phyloP scores from a whole-genome alignment of 2,797 vertebrate species.

The Pseudocheirus occidentalis region DNA sequence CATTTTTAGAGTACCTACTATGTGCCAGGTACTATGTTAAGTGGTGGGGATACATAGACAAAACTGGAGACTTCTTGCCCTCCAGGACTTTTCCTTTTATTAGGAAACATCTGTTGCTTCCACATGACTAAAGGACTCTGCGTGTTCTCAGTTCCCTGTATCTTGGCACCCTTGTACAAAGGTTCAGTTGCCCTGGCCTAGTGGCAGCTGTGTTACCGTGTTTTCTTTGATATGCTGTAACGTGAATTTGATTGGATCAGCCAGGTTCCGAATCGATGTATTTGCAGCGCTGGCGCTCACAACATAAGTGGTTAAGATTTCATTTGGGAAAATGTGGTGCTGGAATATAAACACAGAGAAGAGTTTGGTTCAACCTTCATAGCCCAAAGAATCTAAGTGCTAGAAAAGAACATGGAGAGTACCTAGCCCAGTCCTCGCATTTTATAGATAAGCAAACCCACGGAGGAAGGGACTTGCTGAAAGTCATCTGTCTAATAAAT shows the following conservation, averaged over 20 bases:
- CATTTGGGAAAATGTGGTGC: slow-evolving; percentile 76
- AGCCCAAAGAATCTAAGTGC: not conserved
- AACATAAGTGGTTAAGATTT: slow-evolving; percentile 87
- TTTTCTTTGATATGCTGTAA: slow-evolving; percentile 85
- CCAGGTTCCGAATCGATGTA: slow-evolving; percentile 84
- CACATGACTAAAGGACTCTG: not conserved
- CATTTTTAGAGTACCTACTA: not conserved
- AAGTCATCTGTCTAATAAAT: not conserved
- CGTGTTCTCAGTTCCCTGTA: not conserved
- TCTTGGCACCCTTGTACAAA: not conserved
- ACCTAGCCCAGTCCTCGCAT: not conserved
- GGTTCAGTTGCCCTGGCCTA: not conserved
- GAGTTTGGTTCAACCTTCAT: slow-evolving; percentile 36
- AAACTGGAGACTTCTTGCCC: not conserved
- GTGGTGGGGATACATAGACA: not conserved
- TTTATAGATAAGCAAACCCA: not conserved
- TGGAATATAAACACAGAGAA: slow-evolving; percentile 77
- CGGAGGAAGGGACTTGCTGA: not conserved
- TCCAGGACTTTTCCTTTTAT: not conserved
- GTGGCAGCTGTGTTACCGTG: slow-evolving; percentile 79
- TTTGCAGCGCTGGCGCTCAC: slow-evolving; percentile 91
- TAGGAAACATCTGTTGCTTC: not conserved
- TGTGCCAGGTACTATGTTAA: not conserved
- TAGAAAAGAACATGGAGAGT: not conserved
- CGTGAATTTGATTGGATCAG: slow-evolving; percentile 86